Evolutionary conservation across 2,113 vertebrate species (phyloP).

Genomic region (Candoia aspera): DNA sequence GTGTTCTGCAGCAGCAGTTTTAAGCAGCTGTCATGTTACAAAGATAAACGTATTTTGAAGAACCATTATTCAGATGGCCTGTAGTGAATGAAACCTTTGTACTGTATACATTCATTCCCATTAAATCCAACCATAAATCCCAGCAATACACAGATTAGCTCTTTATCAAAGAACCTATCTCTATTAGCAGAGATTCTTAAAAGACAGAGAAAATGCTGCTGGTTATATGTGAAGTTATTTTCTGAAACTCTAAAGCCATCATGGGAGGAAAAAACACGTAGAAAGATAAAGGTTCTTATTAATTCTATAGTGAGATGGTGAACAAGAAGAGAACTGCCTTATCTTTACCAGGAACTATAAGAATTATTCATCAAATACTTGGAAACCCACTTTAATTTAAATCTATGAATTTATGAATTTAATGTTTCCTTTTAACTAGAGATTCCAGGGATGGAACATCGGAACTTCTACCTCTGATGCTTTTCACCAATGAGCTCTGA

Average conservation of each 20-base stretch:
- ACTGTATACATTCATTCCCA: neutral
- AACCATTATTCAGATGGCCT: neutral
- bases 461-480: neutral
- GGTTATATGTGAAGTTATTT: neutral
- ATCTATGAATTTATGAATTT: neutral
- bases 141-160: neutral
- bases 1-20: neutral
- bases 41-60: neutral
- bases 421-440: neutral
- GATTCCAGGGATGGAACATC: neutral
- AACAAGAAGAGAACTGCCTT: neutral
- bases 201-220: too few species aligned
- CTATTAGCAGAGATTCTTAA: neutral
- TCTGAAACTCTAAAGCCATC: neutral
- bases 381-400: neutral
- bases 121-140: neutral
- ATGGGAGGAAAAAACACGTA: neutral
- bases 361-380: neutral
- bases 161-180: neutral
- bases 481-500: neutral
- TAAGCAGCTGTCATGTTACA: neutral
- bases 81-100: neutral
- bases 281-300: neutral
- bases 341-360: neutral
- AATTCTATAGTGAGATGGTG: neutral